These are phyloP conservation scores for Ctenomys sociabilis DNA, from an alignment of 2,113 vertebrate species.

Conservation along the genomic window DNA sequence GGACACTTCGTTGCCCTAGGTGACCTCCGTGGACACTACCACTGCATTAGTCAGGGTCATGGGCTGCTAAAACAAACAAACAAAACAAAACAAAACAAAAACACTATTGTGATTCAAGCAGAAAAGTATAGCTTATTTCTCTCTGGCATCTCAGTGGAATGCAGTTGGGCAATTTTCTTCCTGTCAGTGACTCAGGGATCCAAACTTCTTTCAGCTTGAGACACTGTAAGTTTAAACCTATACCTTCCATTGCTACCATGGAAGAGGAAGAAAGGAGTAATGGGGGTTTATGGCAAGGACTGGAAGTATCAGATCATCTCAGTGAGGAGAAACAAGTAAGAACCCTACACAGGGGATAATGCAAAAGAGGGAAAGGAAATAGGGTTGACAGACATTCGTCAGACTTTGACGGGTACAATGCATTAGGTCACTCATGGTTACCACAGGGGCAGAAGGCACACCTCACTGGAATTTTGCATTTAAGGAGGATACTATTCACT, in stretches of 20 bases:
- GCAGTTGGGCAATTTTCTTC: not conserved
- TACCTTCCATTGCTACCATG: not conserved
- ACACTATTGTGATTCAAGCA: not conserved
- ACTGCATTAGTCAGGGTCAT: not conserved
- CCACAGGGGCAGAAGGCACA: not conserved
- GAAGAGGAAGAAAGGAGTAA: not conserved
- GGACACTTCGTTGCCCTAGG: not conserved
- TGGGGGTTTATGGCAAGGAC: not conserved
- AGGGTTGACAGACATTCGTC: not conserved
- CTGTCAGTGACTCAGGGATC: not conserved
- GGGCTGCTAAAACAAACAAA: not conserved
- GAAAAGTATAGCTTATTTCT: not conserved
- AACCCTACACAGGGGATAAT: not conserved
- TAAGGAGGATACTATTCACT: not conserved
- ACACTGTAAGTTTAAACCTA: not conserved
- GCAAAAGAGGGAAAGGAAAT: slow-evolving; percentile 8
- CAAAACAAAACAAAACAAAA: no score
- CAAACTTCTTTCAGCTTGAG: not conserved
- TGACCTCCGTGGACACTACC: not conserved
- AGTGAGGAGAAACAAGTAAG: not conserved
- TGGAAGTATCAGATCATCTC: not conserved
- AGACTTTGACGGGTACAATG: not conserved
- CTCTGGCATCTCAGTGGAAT: not conserved
- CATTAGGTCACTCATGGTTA: not conserved
- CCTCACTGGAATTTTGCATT: not conserved